Conservation (phyloP, 2,888 invertebrate species). For the Philereme transversata region DNA sequence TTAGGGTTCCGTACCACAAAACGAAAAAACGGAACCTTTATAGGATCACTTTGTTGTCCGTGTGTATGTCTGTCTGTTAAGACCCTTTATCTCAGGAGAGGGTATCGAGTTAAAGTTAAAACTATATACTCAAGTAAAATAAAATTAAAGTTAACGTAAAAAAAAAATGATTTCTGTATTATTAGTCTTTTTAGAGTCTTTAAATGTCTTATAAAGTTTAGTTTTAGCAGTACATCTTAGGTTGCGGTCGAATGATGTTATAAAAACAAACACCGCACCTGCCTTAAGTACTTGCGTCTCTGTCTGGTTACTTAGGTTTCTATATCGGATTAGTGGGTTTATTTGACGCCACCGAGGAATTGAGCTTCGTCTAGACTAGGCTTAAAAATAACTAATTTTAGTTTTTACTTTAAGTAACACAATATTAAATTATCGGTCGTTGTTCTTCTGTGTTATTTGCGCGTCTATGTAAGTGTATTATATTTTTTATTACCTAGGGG, state of each 20-base stretch:
- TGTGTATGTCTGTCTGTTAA: too few species aligned
- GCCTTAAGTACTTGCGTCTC: slow-evolving; percentile 28
- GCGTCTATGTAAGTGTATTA: too few species aligned
- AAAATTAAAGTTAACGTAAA: too few species aligned
- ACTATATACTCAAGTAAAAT: too few species aligned
- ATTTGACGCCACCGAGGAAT: slow-evolving; percentile 37
- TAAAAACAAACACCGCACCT: slow-evolving; percentile 39
- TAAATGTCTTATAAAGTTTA: slow-evolving; percentile 31
- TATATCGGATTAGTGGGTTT: slow-evolving; percentile 45
- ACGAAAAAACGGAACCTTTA: too few species aligned
- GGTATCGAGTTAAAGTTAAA: too few species aligned
- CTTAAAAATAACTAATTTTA: neutral
- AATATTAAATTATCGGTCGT: neutral
- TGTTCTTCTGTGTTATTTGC: neutral
- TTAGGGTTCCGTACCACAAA: too few species aligned
- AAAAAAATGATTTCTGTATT: too few species aligned
- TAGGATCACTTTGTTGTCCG: too few species aligned
- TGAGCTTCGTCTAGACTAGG: slow-evolving; percentile 43
- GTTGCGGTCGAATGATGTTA: slow-evolving; percentile 41
- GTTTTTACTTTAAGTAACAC: neutral
- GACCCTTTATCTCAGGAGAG: too few species aligned
- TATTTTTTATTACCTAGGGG: too few species aligned
- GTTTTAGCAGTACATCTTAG: slow-evolving; percentile 29
- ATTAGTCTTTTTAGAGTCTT: too few species aligned
- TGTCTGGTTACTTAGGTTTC: slow-evolving; percentile 39